These are phyloP conservation scores for Orientallactaga bullata DNA, from an alignment of 2,113 vertebrate species.

Conservation along the genomic window DNA sequence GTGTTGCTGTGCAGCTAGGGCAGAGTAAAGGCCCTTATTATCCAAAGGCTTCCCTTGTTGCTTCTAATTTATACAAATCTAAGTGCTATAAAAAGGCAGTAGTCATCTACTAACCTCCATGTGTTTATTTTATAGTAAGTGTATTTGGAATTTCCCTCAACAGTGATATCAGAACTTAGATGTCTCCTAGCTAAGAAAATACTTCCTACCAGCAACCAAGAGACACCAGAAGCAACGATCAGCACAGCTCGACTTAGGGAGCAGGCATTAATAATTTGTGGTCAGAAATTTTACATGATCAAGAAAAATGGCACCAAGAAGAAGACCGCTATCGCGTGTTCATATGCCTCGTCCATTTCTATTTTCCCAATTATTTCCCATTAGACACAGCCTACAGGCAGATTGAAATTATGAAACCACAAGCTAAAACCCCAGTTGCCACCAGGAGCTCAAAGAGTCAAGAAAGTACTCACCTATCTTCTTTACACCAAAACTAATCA, in stretches of 20 bases:
- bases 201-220: not conserved
- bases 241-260: not conserved
- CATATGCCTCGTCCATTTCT: not conserved
- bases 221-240: not conserved
- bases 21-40: not conserved
- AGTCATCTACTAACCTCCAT: not conserved
- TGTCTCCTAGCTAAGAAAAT: conserved; percentile 1
- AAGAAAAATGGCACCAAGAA: conserved; percentile 21
- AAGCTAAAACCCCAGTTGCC: too few species aligned
- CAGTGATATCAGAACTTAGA: conserved; percentile 30
- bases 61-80: not conserved
- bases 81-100: not conserved
- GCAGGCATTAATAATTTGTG: not conserved
- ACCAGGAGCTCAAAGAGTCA: not conserved
- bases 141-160: conserved; percentile 66
- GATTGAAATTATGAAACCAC: not conserved
- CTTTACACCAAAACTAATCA: not conserved
- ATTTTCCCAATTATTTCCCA: conserved; percentile 3
- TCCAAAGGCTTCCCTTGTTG: not conserved
- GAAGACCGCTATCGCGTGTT: not conserved
- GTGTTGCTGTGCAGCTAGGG: not conserved
- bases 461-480: not conserved
- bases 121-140: conserved; percentile 40
- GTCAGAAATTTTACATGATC: not conserved
- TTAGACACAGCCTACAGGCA: not conserved